Evolutionary conservation across 1,140 invertebrate genomes (phyloP), one percentile per base, ranked within the genome.

Genomic region (Drosophila repleta): DNA sequence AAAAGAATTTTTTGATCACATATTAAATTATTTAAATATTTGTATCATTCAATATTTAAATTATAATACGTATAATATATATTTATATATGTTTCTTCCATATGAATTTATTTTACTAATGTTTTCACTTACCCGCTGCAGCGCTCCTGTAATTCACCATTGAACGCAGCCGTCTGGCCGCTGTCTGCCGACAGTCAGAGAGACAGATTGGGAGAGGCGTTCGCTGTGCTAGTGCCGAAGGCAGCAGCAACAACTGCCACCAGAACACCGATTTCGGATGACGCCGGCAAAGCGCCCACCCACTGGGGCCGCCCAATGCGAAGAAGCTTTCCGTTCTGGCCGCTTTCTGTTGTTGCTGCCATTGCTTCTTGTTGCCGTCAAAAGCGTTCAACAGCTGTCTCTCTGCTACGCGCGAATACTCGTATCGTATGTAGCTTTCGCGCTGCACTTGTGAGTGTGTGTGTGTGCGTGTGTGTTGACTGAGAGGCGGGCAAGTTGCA

Each of bases 361-460:
- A 24, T 60, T 43, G 6, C 6, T n/a, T 43, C 41, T 45, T 73
- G 62, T 73, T 71, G 67, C 63, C 74, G 58, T 77, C 74, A 62
- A 82, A 82, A 82, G 76, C 79, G 67, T 82, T 87, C 83, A 87
- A 85, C 83, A 85, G 82, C 82, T 85, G 82, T 72, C 74, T 77
- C 65, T 35, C n/a, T n/a, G n/a, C n/a, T n/a, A n/a, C n/a, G 32
- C 13, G 55, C 29, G 56, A 68, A 62, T 58, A 66, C 71, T 72
- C 45, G 64, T 66, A 68, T 84, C 68, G 62, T 55, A 70, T 66
- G 55, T 48, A 52, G 66, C 62, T 83, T 75, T 76, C 29, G 48
- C 20, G 48, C 20, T 45, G 39, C 20, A 13, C 24, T 17, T 49
- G 64, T 65, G 11, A 58, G 48, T 45, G 65, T 62, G 75, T 70